phyloP scores from a whole-genome alignment of 2,888 invertebrate genomes.

The Netelia melanura region DNA sequence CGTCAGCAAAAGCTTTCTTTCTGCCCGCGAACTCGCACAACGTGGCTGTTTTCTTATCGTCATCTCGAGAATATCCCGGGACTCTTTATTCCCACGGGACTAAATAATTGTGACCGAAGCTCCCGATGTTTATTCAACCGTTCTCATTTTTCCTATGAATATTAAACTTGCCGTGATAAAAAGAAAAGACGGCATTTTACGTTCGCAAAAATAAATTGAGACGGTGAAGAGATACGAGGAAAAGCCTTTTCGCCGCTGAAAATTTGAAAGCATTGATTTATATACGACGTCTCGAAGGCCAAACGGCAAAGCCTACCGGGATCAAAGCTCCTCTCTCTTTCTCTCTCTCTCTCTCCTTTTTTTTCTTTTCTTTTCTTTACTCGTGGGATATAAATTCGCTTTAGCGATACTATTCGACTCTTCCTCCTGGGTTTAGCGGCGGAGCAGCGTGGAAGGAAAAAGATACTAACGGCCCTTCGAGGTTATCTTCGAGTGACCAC shows the following conservation, averaged over 20 bases:
- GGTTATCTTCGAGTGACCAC: slow-evolving; percentile 71
- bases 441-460: slow-evolving; percentile 42
- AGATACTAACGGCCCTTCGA: slow-evolving; percentile 39
- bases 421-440: slow-evolving; percentile 32
- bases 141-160: slow-evolving; percentile 5
- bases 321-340: slow-evolving; percentile 30
- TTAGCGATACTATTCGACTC: slow-evolving; percentile 44
- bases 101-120: too few relatives aligned
- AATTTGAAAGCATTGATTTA: slow-evolving; percentile 53
- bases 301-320: slow-evolving; percentile 49
- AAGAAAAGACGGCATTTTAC: not conserved
- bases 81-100: not conserved
- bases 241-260: slow-evolving; percentile 30
- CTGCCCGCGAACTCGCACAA: slow-evolving; percentile 6
- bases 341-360: not conserved
- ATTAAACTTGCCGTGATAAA: not conserved
- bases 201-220: slow-evolving; percentile 7
- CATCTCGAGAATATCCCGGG: not conserved
- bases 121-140: too few relatives aligned
- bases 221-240: not conserved
- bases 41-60: not conserved
- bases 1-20: slow-evolving; percentile 40
- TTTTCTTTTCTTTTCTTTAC: slow-evolving; percentile 8
- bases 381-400: slow-evolving; percentile 52
- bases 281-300: slow-evolving; percentile 36